A percentile compares a stretch with the other conserved stretches of the same genome.
Conservation (phyloP, 2,888 invertebrate genomes). For the Rhyacophila evoluta region DNA sequence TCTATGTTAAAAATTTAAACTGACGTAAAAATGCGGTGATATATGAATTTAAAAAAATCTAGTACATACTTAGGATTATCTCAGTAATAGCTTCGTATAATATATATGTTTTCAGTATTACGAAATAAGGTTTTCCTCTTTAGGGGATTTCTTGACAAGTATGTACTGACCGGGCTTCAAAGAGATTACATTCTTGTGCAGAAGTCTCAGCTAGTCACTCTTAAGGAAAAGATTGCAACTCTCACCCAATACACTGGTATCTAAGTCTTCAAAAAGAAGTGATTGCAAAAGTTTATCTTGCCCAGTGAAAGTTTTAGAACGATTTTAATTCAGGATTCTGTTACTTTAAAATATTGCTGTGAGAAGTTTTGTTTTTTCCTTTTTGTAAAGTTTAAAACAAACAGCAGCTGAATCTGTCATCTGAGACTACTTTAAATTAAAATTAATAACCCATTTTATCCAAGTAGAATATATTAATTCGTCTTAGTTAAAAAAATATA, state of each 20-base stretch:
- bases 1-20: no score
- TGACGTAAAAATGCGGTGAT: no score
- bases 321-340: neutral
- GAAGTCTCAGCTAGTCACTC: constrained; percentile 9
- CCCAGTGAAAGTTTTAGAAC: neutral
- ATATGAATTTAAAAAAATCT: no score
- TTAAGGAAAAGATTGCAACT: neutral
- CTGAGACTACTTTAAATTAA: no score
- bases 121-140: constrained; percentile 1
- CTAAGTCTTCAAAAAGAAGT: constrained; percentile 16
- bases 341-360: neutral
- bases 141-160: constrained; percentile 16
- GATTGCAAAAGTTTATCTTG: neutral
- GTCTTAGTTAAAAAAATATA: no score
- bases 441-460: no score
- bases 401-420: no score
- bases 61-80: no score
- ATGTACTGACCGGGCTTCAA: neutral
- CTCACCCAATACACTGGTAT: neutral
- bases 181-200: constrained; percentile 11
- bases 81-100: no score
- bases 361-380: no score
- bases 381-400: no score
- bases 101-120: neutral
- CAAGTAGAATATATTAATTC: no score